Conservation (phyloP, 2,113 vertebrate species). For the Mormoops blainvillei region DNA sequence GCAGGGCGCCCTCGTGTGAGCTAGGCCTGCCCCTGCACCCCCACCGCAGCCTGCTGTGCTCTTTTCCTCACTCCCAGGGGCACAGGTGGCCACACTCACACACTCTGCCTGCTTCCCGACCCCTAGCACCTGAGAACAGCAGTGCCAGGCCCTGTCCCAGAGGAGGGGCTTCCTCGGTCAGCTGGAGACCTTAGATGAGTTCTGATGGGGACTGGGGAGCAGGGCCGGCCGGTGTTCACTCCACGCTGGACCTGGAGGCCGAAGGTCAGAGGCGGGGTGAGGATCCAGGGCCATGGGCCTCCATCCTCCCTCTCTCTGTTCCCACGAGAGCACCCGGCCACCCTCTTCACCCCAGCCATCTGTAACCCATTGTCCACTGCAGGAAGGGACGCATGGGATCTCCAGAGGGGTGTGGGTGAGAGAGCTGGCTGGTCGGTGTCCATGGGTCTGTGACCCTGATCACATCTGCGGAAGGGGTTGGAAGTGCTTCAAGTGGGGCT, state of each 20-base stretch:
- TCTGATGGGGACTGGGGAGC: accelerated
- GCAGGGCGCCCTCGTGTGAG: accelerated
- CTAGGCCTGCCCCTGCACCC: too few species aligned
- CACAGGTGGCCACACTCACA: accelerated
- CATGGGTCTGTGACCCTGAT: neutral
- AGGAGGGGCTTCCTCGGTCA: neutral
- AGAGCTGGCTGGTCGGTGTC: neutral
- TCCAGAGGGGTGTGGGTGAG: accelerated
- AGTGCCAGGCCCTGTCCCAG: neutral
- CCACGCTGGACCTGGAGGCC: neutral
- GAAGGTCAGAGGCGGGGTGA: too few species aligned
- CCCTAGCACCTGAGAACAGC: neutral
- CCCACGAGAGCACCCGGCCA: neutral
- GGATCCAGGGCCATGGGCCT: neutral
- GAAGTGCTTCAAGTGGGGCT: neutral
- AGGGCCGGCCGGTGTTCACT: neutral
- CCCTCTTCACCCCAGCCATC: neutral
- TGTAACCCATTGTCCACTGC: neutral
- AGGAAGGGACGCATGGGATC: neutral
- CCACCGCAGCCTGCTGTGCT: neutral
- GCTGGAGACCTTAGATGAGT: neutral
- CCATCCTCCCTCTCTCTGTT: neutral
- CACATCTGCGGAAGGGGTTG: neutral
- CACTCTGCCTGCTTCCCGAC: neutral
- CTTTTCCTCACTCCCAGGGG: neutral